Base-by-base conservation (phyloP, 2,113 vertebrate genomes). In the Paraplagusia blochii region DNA sequence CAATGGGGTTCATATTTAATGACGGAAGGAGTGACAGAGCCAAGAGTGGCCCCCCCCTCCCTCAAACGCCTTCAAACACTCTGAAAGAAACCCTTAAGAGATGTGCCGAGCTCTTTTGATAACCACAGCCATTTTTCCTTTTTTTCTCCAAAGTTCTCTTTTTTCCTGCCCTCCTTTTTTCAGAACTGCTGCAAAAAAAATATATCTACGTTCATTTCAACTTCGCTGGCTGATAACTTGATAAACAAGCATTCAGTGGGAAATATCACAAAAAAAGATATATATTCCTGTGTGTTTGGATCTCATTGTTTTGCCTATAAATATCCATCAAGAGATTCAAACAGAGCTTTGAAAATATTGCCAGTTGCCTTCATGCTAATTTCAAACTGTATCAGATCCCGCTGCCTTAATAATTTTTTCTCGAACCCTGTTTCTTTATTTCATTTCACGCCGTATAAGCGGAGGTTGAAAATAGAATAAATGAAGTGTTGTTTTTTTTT, bases 401-500 rank as follows among this genome's bases (percentile, higher is more conserved):
- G 12, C 66, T 22, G 72, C 77, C 79, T 81, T 88, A 90, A 90
- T 87, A 86, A 88, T 87, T 81, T 72, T 55, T 87, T 85, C 83
- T 59, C 85, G 81, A 82, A 83, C 75, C 79, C 74, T 69, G 69
- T 63, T 38, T 16, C 17, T 19, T 3, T 11, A 33, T 66, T 72
- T 66, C 48, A 74, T 67, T 76, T 63, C 54, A 44, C 33, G 66
- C 70, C 76, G 84, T 87, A 77, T 84, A 85, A 81, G 76, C 85
- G 79, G 36, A 59, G 81, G 84, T 86, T 84, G 76, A 87, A 89
- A 90, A 90, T 89, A 88, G 85, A 90, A 89, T 90, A 90, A 90
- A 90, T 86, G 85, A 90, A 89, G 83, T 77, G 79, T 89, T 90
- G 89, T 89, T 90, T 77, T 85, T 89, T 84, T 80, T 74, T 80